phyloP scores from a whole-genome alignment of 1,140 invertebrate genomes.

The Thrips palmi region DNA sequence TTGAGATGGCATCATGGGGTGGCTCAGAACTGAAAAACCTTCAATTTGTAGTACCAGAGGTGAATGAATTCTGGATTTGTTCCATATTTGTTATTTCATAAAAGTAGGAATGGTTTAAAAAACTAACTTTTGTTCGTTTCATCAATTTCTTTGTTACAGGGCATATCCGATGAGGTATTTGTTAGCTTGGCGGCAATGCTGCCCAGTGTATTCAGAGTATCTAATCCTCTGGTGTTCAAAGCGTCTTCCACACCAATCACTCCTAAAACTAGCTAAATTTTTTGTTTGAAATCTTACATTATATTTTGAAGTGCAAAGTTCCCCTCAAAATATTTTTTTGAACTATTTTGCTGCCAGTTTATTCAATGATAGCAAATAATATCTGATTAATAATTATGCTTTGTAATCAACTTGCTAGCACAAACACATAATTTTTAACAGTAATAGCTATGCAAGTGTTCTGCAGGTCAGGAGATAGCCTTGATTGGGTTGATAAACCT shows the following conservation, averaged over 20 bases:
- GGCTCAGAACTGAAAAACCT: constrained; percentile 77
- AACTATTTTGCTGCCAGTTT: too few relatives aligned
- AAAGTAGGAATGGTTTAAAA: constrained; percentile 1
- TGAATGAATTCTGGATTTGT: constrained; percentile 19
- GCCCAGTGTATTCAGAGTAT: constrained; percentile 75
- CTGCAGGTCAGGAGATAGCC: too few relatives aligned
- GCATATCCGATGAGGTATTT: constrained; percentile 45
- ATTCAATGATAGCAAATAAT: too few relatives aligned
- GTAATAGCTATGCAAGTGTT: too few relatives aligned
- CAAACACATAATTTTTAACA: too few relatives aligned
- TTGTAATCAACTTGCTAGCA: too few relatives aligned
- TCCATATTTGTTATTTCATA: neutral
- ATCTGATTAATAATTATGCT: too few relatives aligned
- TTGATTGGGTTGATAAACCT: too few relatives aligned
- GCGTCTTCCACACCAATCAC: constrained; percentile 14
- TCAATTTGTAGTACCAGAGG: constrained; percentile 64
- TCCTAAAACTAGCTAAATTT: neutral
- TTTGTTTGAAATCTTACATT: too few relatives aligned
- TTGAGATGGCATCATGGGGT: constrained; percentile 87
- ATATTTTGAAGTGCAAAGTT: too few relatives aligned
- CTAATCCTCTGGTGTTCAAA: constrained; percentile 63
- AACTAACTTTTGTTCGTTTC: neutral
- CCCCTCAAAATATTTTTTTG: too few relatives aligned
- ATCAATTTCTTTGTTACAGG: constrained; percentile 14
- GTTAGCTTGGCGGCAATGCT: constrained; percentile 67